A percentile compares a stretch with the other conserved stretches of the same genome.
These are phyloP conservation scores for Tethea ocularis DNA, from an alignment of 2,888 invertebrate species.

Conservation along the genomic window DNA sequence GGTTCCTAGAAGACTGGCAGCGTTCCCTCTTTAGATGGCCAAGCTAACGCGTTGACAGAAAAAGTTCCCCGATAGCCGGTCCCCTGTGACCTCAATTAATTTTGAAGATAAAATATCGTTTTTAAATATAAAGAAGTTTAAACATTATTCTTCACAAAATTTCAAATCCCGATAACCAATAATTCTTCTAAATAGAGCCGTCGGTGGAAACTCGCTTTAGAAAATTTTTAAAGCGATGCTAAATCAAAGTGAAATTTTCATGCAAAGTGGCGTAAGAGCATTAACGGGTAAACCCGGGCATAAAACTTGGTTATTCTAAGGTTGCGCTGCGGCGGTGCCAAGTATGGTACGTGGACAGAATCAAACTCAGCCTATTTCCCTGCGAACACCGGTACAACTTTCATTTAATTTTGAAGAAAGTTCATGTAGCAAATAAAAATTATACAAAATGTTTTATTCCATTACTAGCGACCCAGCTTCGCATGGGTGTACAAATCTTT, in stretches of 20 bases:
- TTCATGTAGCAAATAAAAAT: too few relatives aligned
- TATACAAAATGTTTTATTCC: too few relatives aligned
- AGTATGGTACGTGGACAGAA: conserved; percentile 38
- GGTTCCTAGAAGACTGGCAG: too few relatives aligned
- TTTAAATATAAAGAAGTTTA: background rate
- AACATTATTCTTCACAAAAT: background rate
- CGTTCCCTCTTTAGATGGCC: too few relatives aligned
- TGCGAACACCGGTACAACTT: conserved; percentile 10
- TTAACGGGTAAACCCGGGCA: conserved; percentile 37
- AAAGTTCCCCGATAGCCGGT: too few relatives aligned
- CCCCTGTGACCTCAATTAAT: too few relatives aligned
- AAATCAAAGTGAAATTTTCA: conserved; percentile 31
- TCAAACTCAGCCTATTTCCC: conserved; percentile 18
- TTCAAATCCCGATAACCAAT: background rate
- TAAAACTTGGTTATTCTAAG: conserved; percentile 41
- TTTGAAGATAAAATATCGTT: too few relatives aligned
- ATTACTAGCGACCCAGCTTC: too few relatives aligned
- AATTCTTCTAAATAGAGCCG: background rate
- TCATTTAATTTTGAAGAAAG: conserved; percentile 18
- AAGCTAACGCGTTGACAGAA: too few relatives aligned
- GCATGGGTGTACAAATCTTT: too few relatives aligned
- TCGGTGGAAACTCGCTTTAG: background rate
- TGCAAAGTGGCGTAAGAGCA: conserved; percentile 34
- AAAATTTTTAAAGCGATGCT: conserved; percentile 15
- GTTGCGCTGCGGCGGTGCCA: conserved; percentile 29